phyloP scores from a whole-genome alignment of 2,113 vertebrate genomes.

The Rhabdomys dilectus region DNA sequence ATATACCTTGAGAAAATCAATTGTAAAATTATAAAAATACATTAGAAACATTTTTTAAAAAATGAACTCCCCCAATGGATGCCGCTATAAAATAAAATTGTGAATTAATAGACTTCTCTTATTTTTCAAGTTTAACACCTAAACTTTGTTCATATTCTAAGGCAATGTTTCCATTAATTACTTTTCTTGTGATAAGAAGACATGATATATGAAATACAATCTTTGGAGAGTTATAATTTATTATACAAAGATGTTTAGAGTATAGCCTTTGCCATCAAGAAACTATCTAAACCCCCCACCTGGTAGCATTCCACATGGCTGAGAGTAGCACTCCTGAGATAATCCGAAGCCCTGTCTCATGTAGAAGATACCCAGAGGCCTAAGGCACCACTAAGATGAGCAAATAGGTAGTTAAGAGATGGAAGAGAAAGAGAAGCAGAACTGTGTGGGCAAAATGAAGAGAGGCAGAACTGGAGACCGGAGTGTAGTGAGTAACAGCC shows the following conservation, averaged over 20 bases:
- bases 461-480: background rate
- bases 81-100: background rate
- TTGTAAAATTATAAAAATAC: background rate
- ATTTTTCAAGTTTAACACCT: background rate
- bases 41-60: background rate
- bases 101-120: background rate
- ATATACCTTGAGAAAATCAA: background rate
- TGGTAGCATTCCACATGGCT: background rate
- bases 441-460: background rate
- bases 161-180: background rate
- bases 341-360: background rate
- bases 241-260: background rate
- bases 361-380: background rate
- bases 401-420: background rate
- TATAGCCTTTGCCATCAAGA: background rate
- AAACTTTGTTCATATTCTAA: background rate
- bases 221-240: background rate
- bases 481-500: background rate
- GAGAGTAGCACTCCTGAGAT: background rate
- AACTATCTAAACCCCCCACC: background rate
- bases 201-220: background rate
- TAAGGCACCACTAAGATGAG: background rate
- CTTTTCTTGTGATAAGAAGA: conserved; percentile 12
- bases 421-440: background rate
- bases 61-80: background rate